Conservation (phyloP, 2,888 invertebrate genomes). For the Clanis bilineata region DNA sequence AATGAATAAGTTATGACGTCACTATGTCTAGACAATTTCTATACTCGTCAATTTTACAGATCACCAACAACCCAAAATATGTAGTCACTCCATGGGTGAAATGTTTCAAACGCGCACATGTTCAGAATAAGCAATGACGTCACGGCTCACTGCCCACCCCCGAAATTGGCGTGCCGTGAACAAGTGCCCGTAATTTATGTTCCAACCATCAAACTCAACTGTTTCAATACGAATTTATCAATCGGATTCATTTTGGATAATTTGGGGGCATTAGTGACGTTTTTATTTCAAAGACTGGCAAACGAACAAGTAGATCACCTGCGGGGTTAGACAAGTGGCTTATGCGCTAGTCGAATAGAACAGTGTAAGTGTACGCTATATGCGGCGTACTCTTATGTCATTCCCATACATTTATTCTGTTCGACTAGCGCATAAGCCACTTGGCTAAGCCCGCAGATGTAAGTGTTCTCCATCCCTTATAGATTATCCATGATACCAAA, state of each 20-base stretch:
- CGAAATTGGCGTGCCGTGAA: slow-evolving; percentile 15
- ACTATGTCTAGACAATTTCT: background rate
- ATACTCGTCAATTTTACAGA: background rate
- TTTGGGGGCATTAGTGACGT: background rate
- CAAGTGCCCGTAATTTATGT: slow-evolving; percentile 14
- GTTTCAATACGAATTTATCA: background rate
- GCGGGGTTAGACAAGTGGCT: too few relatives aligned
- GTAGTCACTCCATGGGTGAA: slow-evolving; percentile 6
- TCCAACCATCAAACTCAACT: background rate
- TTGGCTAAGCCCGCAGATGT: too few relatives aligned
- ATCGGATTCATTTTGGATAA: background rate
- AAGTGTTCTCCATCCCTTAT: too few relatives aligned
- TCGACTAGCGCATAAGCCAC: too few relatives aligned
- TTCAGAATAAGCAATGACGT: slow-evolving; percentile 42
- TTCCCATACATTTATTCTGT: too few relatives aligned
- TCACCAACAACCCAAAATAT: background rate
- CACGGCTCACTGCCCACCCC: slow-evolving; percentile 32
- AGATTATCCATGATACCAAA: too few relatives aligned
- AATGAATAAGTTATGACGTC: background rate
- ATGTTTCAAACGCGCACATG: slow-evolving; percentile 34
- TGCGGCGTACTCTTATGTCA: too few relatives aligned
- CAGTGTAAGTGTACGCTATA: too few relatives aligned
- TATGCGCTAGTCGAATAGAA: too few relatives aligned
- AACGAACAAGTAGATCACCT: too few relatives aligned
- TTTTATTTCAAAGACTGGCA: background rate